phyloP scores from a whole-genome alignment of 2,888 invertebrate genomes.

The Germaria angustata region DNA sequence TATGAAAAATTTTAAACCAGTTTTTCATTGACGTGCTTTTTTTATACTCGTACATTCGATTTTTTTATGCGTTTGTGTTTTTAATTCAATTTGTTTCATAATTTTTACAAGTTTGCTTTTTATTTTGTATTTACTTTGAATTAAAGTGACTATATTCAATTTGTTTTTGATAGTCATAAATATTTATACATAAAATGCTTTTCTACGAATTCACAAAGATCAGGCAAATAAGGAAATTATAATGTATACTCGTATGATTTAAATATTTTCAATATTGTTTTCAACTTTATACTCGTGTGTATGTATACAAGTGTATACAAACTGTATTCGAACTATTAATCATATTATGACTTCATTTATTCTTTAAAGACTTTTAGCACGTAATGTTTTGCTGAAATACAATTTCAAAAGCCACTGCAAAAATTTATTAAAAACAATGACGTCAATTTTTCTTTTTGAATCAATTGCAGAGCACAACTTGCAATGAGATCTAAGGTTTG shows the following conservation, averaged over 20 bases:
- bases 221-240: not conserved
- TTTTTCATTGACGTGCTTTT: constrained; percentile 27
- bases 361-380: constrained; percentile 7
- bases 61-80: too few species aligned
- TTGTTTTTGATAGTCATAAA: not conserved
- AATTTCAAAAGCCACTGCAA: not conserved
- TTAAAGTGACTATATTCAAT: not conserved
- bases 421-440: constrained; percentile 5
- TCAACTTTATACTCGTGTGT: not conserved
- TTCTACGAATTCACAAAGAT: not conserved
- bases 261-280: not conserved
- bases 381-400: constrained; percentile 23
- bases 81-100: not conserved
- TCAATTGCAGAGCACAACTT: constrained; percentile 9
- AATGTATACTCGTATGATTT: not conserved
- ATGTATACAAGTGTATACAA: not conserved
- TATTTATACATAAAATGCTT: too few species aligned
- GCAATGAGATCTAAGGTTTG: too few species aligned
- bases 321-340: not conserved
- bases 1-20: constrained; percentile 58
- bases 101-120: not conserved
- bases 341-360: constrained; percentile 22
- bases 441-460: constrained; percentile 17
- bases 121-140: not conserved
- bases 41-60: too few species aligned